A percentile compares a stretch with the other conserved stretches of the same genome.
These are phyloP conservation scores for Neopelma chrysocephalum DNA, from an alignment of 2,797 vertebrate species.

Conservation along the genomic window DNA sequence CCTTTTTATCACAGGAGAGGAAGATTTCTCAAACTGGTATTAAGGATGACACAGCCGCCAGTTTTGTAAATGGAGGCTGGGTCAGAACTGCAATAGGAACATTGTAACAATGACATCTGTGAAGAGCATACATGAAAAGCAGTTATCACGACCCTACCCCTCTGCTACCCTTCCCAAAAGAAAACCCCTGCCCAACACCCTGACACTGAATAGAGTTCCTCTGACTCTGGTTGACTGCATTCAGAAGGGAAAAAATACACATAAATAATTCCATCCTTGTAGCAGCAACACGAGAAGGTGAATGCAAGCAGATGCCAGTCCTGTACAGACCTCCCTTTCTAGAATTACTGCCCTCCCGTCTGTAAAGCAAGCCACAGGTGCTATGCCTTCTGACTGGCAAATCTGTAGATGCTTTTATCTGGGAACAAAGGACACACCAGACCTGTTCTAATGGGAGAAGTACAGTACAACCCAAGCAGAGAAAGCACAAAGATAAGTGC, in stretches of 20 bases:
- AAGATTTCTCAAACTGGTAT: neutral
- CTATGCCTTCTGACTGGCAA: neutral
- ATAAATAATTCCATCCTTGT: constrained; percentile 1
- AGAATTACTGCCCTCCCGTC: neutral
- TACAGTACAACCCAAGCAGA: neutral
- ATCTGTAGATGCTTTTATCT: neutral
- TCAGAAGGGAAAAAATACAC: neutral
- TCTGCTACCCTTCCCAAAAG: neutral
- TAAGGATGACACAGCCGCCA: neutral
- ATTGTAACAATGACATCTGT: rapidly evolving
- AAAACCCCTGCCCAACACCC: neutral
- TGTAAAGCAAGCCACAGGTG: neutral
- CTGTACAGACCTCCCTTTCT: neutral
- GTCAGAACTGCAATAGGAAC: neutral
- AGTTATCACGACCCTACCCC: neutral
- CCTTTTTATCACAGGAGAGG: neutral
- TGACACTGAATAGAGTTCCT: neutral
- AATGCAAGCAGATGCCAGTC: neutral
- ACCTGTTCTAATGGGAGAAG: neutral
- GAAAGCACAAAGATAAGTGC: neutral
- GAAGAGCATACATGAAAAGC: neutral
- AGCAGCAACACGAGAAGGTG: neutral
- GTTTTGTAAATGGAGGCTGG: neutral
- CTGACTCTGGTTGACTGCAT: neutral
- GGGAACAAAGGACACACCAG: neutral